phyloP scores from a whole-genome alignment of 2,113 vertebrate genomes.

The Pseudorhombus dupliciocellatus region DNA sequence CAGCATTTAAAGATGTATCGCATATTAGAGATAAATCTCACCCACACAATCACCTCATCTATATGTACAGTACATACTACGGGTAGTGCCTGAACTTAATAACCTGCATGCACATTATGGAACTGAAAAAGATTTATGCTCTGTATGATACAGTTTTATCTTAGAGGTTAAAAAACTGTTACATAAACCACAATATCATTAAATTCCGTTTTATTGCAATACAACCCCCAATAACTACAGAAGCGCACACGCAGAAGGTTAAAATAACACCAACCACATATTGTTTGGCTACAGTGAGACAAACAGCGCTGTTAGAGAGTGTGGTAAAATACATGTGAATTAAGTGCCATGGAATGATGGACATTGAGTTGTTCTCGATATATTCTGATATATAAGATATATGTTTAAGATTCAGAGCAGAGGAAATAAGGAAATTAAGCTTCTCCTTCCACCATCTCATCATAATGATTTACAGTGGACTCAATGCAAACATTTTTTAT shows the following conservation, averaged over 20 bases:
- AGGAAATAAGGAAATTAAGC: slow-evolving; percentile 50
- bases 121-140: slow-evolving; percentile 19
- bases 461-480: slow-evolving; percentile 59
- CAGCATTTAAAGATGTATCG: background rate
- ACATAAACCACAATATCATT: slow-evolving; percentile 90
- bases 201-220: slow-evolving; percentile 89
- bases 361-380: slow-evolving; percentile 30
- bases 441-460: slow-evolving; percentile 33
- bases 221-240: slow-evolving; percentile 90
- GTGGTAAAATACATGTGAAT: slow-evolving; percentile 8
- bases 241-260: slow-evolving; percentile 84
- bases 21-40: background rate
- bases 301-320: slow-evolving; percentile 58
- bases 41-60: background rate
- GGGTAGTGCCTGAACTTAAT: background rate
- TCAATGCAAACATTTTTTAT: slow-evolving; percentile 80
- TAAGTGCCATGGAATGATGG: slow-evolving; percentile 7
- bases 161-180: slow-evolving; percentile 88
- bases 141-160: slow-evolving; percentile 89
- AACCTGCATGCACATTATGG: slow-evolving; percentile 2
- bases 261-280: slow-evolving; percentile 86
- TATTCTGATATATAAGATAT: slow-evolving; percentile 71
- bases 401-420: no score
- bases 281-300: slow-evolving; percentile 72
- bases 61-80: background rate